Conservation (phyloP, 2,113 vertebrate genomes). For the Lipotes vexillifer region DNA sequence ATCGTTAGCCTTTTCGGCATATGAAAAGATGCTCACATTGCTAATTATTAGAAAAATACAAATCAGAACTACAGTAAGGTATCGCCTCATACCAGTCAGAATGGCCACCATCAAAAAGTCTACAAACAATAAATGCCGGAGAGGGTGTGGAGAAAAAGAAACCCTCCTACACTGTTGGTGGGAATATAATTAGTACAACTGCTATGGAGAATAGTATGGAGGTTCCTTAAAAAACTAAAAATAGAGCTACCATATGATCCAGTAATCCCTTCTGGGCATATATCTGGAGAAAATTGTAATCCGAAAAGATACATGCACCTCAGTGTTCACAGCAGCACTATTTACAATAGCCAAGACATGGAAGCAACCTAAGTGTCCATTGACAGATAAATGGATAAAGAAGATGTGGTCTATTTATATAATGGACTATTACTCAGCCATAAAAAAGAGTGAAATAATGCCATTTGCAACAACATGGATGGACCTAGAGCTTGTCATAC, state of each 20-base stretch:
- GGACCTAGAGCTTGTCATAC: neutral
- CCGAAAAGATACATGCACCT: neutral
- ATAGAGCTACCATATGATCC: neutral
- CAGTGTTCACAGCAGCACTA: neutral
- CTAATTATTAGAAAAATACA: too few species aligned
- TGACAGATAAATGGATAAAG: neutral
- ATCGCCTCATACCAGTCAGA: too few species aligned
- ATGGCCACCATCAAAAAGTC: too few species aligned
- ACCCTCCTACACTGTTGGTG: too few species aligned
- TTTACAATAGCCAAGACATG: neutral
- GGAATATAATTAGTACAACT: too few species aligned
- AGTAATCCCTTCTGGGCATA: neutral
- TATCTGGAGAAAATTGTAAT: neutral
- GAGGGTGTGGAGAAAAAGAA: too few species aligned
- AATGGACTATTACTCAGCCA: neutral
- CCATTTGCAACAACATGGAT: neutral
- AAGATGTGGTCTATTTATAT: neutral
- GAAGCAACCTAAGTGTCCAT: neutral
- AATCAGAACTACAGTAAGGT: too few species aligned
- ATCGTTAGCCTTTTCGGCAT: neutral
- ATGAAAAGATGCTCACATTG: too few species aligned
- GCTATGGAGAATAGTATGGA: too few species aligned
- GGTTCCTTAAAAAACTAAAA: too few species aligned
- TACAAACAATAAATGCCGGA: too few species aligned
- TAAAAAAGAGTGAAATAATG: neutral